phyloP scores from a whole-genome alignment of 2,888 invertebrate genomes.

The Operophtera brumata region DNA sequence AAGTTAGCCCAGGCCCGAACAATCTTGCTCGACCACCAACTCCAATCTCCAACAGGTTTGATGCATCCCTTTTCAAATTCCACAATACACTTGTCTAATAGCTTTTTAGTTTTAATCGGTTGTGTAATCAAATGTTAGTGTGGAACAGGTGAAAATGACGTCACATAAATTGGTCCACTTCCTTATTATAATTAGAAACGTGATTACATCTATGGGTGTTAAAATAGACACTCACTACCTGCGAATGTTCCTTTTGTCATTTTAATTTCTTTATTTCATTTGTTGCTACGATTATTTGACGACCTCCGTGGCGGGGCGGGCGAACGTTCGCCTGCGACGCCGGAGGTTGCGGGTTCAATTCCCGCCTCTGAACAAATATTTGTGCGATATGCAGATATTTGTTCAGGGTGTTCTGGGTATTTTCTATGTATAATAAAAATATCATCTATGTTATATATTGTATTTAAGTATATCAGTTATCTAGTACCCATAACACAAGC shows the following conservation, averaged over 20 bases:
- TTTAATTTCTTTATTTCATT: neutral
- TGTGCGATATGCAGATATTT: no score
- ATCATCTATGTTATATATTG: no score
- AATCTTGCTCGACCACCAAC: slow-evolving; percentile 14
- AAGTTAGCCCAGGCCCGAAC: slow-evolving; percentile 2
- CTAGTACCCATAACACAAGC: no score
- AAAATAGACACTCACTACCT: slow-evolving; percentile 26
- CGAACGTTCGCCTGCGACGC: no score
- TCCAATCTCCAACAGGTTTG: slow-evolving; percentile 15
- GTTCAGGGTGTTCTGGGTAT: no score
- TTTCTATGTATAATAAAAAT: no score
- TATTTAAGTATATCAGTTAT: no score
- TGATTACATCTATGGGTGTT: slow-evolving; percentile 28
- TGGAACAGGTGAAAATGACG: slow-evolving; percentile 59
- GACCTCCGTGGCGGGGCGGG: no score
- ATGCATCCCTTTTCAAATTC: slow-evolving; percentile 16
- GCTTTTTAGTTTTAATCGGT: slow-evolving; percentile 49
- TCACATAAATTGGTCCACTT: slow-evolving; percentile 44
- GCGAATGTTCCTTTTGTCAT: slow-evolving; percentile 1
- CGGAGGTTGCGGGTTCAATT: no score
- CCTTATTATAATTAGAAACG: slow-evolving; percentile 54
- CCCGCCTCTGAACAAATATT: no score
- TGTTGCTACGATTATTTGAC: no score
- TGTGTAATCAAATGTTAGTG: slow-evolving; percentile 51
- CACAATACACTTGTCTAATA: slow-evolving; percentile 15